Conservation (phyloP, 2,797 vertebrate genomes). For the Myripristis murdjan region DNA sequence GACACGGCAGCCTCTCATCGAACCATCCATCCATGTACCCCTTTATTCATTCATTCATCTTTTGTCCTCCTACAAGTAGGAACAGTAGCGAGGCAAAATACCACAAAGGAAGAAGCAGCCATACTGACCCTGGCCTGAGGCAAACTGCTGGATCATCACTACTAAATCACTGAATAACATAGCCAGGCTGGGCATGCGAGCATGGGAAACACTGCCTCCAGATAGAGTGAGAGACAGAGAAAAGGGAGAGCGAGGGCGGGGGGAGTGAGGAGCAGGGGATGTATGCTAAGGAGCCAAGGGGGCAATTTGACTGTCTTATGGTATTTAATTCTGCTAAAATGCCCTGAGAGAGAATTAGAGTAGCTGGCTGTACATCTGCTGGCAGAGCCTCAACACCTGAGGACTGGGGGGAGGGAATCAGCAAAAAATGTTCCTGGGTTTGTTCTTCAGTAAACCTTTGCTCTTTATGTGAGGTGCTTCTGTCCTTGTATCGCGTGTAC, state of each 20-base stretch:
- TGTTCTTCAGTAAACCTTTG: slow-evolving; percentile 52
- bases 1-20: too few species aligned
- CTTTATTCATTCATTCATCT: slow-evolving; percentile 12
- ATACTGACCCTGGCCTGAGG: slow-evolving; percentile 36
- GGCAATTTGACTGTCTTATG: slow-evolving; percentile 64
- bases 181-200: slow-evolving; percentile 21
- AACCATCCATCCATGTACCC: too few species aligned
- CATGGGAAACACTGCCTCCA: slow-evolving; percentile 37
- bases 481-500: slow-evolving; percentile 21
- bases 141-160: slow-evolving; percentile 47
- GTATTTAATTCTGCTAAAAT: slow-evolving; percentile 72
- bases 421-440: slow-evolving; percentile 42
- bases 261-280: slow-evolving; percentile 36
- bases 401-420: slow-evolving; percentile 54
- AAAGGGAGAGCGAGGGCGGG: slow-evolving; percentile 14
- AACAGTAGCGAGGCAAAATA: slow-evolving; percentile 32
- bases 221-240: slow-evolving; percentile 34
- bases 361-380: slow-evolving; percentile 57
- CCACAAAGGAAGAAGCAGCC: slow-evolving; percentile 38
- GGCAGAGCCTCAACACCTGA: slow-evolving; percentile 55
- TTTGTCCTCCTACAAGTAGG: neutral
- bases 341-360: slow-evolving; percentile 61
- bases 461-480: slow-evolving; percentile 38
- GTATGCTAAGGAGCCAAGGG: slow-evolving; percentile 58
- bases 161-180: slow-evolving; percentile 53